These are phyloP conservation scores for Crioceris asparagi DNA, from an alignment of 2,888 invertebrate species.

Conservation along the genomic window DNA sequence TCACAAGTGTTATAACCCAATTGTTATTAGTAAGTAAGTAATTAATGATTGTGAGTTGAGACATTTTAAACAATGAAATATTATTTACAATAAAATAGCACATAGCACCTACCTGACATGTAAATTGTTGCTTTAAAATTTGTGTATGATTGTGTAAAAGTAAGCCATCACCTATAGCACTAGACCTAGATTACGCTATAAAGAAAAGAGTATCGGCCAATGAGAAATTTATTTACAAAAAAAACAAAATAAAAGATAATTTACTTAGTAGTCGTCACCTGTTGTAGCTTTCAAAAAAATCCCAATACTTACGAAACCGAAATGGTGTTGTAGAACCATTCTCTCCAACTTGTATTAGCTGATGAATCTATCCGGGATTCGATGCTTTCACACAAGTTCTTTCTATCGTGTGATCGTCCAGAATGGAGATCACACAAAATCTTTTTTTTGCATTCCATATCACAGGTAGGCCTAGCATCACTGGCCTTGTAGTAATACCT, in stretches of 20 bases:
- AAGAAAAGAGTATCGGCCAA: slow-evolving; percentile 8
- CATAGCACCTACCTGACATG: too few relatives aligned
- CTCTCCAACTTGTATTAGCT: slow-evolving; percentile 67
- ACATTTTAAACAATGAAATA: too few relatives aligned
- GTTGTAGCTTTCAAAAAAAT: neutral
- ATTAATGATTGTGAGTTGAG: too few relatives aligned
- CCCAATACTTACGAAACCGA: slow-evolving; percentile 70
- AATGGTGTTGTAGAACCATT: slow-evolving; percentile 80
- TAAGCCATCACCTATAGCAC: too few relatives aligned
- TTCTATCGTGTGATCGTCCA: slow-evolving; percentile 77
- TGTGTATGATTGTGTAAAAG: too few relatives aligned
- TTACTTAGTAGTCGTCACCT: neutral
- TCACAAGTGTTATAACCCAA: too few relatives aligned
- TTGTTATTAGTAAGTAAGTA: too few relatives aligned
- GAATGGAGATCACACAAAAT: slow-evolving; percentile 79
- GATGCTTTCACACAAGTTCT: slow-evolving; percentile 68
- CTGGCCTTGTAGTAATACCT: slow-evolving; percentile 88
- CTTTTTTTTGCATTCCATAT: slow-evolving; percentile 76
- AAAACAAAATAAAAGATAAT: neutral
- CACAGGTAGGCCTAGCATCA: slow-evolving; percentile 69
- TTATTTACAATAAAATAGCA: too few relatives aligned
- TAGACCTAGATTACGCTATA: slow-evolving; percentile 14
- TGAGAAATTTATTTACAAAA: slow-evolving; percentile 5
- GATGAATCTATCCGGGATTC: slow-evolving; percentile 75
- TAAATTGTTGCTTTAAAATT: too few relatives aligned